Conservation (phyloP, 1,140 invertebrate genomes). For the Teleopsis dalmanni region DNA sequence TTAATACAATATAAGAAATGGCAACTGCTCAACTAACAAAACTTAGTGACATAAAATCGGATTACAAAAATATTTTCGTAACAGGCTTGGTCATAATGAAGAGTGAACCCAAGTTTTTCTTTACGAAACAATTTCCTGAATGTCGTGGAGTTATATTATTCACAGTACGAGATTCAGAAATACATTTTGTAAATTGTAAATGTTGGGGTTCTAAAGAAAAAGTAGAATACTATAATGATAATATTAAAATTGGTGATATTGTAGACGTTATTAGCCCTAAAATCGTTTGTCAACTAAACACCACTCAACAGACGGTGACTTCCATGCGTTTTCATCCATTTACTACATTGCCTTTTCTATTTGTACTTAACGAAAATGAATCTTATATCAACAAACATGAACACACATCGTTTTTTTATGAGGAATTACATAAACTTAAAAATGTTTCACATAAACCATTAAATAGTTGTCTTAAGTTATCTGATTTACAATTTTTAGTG, state of each 20-base stretch:
- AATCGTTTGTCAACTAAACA: constrained; percentile 7
- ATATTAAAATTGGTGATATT: constrained; percentile 28
- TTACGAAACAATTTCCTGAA: constrained; percentile 19
- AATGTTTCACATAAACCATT: constrained; percentile 48
- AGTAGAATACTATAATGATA: constrained; percentile 23
- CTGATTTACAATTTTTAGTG: constrained; percentile 37
- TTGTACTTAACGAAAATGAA: constrained; percentile 51
- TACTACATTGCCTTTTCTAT: constrained; percentile 45
- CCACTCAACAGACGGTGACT: constrained; percentile 15
- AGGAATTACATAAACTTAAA: constrained; percentile 28
- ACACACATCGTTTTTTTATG: constrained; percentile 25
- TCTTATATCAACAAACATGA: constrained; percentile 45
- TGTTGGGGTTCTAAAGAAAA: constrained; percentile 26
- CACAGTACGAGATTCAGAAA: constrained; percentile 27
- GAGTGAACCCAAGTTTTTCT: constrained; percentile 24
- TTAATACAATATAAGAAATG: too few relatives aligned
- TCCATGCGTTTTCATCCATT: constrained; percentile 46
- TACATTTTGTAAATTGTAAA: constrained; percentile 31
- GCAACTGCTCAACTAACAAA: constrained; percentile 1
- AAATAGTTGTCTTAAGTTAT: constrained; percentile 33
- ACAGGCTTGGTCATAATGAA: constrained; percentile 29
- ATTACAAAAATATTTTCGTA: constrained; percentile 4
- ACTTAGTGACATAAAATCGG: not conserved
- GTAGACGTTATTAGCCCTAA: constrained; percentile 19
- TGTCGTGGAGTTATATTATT: constrained; percentile 29